These are phyloP conservation scores for Monodelphis domestica DNA, from an alignment of 2,797 vertebrate genomes.

Conservation along the genomic window DNA sequence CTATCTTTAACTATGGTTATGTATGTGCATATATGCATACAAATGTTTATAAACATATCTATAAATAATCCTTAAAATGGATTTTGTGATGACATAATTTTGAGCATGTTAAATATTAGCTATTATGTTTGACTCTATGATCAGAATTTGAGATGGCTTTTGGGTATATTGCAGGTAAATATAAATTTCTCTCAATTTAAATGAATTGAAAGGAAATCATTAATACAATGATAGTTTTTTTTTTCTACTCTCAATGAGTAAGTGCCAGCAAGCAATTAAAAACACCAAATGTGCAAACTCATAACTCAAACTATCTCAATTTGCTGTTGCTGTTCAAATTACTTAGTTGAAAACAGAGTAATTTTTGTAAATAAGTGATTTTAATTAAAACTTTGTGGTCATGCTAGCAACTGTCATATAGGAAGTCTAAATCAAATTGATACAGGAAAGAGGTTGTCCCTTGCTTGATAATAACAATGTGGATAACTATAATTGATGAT, in stretches of 20 bases:
- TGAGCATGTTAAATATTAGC: not conserved
- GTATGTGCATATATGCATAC: too few species aligned
- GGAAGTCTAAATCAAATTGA: slow-evolving; percentile 35
- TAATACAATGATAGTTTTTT: not conserved
- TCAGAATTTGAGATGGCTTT: not conserved
- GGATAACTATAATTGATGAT: not conserved
- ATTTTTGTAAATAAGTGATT: not conserved
- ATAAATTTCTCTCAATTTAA: not conserved
- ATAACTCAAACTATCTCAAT: slow-evolving; percentile 25
- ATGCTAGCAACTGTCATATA: not conserved
- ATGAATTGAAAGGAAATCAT: slow-evolving; percentile 29
- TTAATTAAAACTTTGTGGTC: not conserved
- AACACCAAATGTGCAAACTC: rapidly evolving
- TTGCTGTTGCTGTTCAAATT: not conserved
- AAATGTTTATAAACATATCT: too few species aligned
- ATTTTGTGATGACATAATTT: not conserved
- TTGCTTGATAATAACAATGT: not conserved
- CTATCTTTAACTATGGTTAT: too few species aligned
- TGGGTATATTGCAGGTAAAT: not conserved
- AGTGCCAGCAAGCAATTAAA: slow-evolving; percentile 7
- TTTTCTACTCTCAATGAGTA: slow-evolving; percentile 21
- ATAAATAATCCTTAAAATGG: not conserved
- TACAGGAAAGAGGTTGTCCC: not conserved
- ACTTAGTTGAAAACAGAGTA: not conserved
- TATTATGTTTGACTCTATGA: slow-evolving; percentile 3